Evolutionary conservation across 2,888 invertebrate genomes (phyloP).

Genomic region (Oegoconia quadripuncta): DNA sequence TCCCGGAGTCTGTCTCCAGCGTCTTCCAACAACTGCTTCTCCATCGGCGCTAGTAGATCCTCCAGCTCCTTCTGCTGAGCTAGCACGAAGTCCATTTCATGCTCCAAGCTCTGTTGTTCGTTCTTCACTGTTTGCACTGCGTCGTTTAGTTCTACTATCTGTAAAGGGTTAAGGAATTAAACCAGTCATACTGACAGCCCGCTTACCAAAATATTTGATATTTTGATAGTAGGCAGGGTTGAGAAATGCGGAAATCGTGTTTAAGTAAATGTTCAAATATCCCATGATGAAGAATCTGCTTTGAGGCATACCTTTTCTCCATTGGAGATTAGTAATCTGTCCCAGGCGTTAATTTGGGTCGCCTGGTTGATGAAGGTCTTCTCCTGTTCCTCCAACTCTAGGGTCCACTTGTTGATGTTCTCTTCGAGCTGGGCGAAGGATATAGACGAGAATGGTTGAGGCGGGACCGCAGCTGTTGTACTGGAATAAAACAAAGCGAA

Average conservation of each 20-base stretch:
- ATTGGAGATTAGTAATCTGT: conserved; percentile 91
- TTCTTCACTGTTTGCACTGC: conserved; percentile 93
- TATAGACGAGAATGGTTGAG: conserved; percentile 75
- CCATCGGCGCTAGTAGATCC: conserved; percentile 90
- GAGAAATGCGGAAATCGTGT: too few relatives aligned
- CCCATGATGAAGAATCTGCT: too few relatives aligned
- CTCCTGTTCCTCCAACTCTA: conserved; percentile 95
- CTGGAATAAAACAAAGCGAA: conserved; percentile 30
- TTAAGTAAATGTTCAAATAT: too few relatives aligned
- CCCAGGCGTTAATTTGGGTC: conserved; percentile 97
- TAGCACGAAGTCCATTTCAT: conserved; percentile 95
- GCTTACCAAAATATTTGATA: too few relatives aligned
- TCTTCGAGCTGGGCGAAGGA: conserved; percentile 94
- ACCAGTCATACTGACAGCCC: too few relatives aligned
- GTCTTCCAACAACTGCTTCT: conserved; percentile 85
- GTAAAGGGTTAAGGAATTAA: conserved; percentile 15
- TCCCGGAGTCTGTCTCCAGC: conserved; percentile 82
- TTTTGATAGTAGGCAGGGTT: too few relatives aligned
- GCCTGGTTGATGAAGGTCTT: conserved; percentile 96
- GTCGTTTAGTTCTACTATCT: conserved; percentile 91
- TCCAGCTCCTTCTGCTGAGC: conserved; percentile 96
- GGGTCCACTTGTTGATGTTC: conserved; percentile 95
- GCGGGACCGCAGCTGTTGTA: conserved; percentile 48
- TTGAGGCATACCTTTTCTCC: conserved; percentile 86
- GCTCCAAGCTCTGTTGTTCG: conserved; percentile 93